Percentiles rank a stretch among this genome's conserved stretches.
phyloP scores from a whole-genome alignment of 2,797 vertebrate species.

The Uromys caudimaculatus region DNA sequence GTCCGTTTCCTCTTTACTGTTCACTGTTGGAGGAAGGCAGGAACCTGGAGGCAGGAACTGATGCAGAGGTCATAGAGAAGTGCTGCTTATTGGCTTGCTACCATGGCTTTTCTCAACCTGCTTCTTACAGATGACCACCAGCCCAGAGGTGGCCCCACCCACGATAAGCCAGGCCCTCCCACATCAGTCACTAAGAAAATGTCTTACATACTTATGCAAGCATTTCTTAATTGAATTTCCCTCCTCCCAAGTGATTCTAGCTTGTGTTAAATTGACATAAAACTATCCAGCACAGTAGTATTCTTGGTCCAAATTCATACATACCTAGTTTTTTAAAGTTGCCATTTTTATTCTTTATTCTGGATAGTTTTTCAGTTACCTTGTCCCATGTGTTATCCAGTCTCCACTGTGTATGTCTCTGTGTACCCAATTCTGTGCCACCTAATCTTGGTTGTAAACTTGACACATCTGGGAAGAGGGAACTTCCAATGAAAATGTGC shows the following conservation, averaged over 20 bases:
- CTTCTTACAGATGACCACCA: background rate
- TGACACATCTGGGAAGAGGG: background rate
- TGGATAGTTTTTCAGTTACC: background rate
- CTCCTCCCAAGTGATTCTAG: background rate
- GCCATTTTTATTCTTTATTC: background rate
- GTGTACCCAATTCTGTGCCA: background rate
- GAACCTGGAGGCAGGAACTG: background rate
- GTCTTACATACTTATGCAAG: background rate
- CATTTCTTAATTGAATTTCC: background rate
- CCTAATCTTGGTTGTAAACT: background rate
- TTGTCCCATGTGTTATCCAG: background rate
- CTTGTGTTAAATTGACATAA: background rate
- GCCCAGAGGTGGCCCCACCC: background rate
- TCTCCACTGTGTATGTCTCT: background rate
- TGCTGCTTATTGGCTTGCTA: background rate
- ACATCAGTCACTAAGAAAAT: background rate
- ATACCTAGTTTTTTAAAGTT: background rate
- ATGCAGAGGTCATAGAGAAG: background rate
- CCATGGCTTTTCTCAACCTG: background rate
- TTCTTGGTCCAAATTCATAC: slow-evolving; percentile 2
- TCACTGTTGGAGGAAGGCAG: background rate
- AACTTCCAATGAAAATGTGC: background rate
- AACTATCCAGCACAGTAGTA: background rate
- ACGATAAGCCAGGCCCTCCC: background rate
- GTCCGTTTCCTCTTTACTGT: background rate